Evolutionary conservation across 2,113 vertebrate genomes (phyloP).

Genomic region (Gymnobelideus leadbeateri): DNA sequence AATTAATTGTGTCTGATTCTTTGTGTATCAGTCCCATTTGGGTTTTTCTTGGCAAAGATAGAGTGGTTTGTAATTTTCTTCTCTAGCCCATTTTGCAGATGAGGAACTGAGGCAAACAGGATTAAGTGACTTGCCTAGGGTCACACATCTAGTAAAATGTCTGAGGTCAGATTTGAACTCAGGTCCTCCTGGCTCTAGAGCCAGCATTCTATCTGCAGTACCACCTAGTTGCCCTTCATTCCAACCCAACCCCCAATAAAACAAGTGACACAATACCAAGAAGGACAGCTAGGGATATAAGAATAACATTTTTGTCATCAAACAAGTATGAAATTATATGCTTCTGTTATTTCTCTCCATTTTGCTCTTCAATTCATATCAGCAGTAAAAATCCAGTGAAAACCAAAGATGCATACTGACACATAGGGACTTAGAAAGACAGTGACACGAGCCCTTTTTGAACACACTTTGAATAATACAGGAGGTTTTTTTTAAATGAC

Average conservation of each 20-base stretch:
- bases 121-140: not conserved
- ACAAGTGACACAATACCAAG: not conserved
- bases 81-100: not conserved
- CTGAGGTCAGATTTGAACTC: not conserved
- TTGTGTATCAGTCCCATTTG: not conserved
- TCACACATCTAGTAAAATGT: not conserved
- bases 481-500: conserved; percentile 62
- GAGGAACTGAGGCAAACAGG: not conserved
- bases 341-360: conserved; percentile 53
- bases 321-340: conserved; percentile 45
- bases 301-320: conserved; percentile 60
- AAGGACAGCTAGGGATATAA: conserved; percentile 1
- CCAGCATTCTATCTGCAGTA: not conserved
- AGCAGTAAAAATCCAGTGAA: conserved; percentile 52
- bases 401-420: conserved; percentile 31
- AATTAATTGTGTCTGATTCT: not conserved
- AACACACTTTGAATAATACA: not conserved
- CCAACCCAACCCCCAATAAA: not conserved
- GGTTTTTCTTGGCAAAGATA: not conserved
- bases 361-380: conserved; percentile 30
- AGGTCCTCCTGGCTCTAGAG: not conserved
- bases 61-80: not conserved
- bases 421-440: conserved; percentile 14
- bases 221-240: not conserved
- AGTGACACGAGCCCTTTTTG: conserved; percentile 43